phyloP scores from a whole-genome alignment of 2,888 invertebrate species.

The Bruchidius siliquastri region DNA sequence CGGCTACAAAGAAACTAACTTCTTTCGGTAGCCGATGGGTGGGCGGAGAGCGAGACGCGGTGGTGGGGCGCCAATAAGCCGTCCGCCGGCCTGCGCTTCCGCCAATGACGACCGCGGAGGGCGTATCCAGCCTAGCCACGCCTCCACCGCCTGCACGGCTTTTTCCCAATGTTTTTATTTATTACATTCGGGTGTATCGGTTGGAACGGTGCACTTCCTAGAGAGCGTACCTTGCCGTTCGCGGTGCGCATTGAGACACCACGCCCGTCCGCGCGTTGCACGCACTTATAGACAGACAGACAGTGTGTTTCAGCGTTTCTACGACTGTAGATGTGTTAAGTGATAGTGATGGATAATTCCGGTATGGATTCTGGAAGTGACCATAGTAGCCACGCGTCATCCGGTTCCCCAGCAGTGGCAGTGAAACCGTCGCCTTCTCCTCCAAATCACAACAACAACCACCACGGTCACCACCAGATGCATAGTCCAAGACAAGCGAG shows the following conservation, averaged over 20 bases:
- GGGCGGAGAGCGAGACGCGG: conserved; percentile 22
- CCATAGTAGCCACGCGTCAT: conserved; percentile 55
- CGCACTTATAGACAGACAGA: conserved; percentile 39
- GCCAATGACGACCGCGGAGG: conserved; percentile 55
- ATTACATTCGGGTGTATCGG: conserved; percentile 69
- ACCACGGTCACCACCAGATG: conserved; percentile 38
- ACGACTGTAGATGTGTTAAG: conserved; percentile 32
- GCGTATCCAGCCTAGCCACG: conserved; percentile 45
- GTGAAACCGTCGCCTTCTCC: conserved; percentile 48
- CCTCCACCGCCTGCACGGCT: conserved; percentile 48
- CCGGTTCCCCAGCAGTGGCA: conserved; percentile 48
- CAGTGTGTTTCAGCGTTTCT: conserved; percentile 47
- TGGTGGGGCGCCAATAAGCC: conserved; percentile 41
- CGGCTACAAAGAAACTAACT: conserved; percentile 58
- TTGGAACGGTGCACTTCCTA: conserved; percentile 47
- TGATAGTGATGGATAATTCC: conserved; percentile 51
- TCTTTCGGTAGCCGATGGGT: conserved; percentile 46
- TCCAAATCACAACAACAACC: conserved; percentile 42
- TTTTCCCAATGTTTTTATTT: conserved; percentile 62
- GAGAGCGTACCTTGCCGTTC: conserved; percentile 16
- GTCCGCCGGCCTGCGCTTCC: conserved; percentile 30
- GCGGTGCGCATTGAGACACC: background rate
- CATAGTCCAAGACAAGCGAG: conserved; percentile 48
- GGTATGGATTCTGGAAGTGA: conserved; percentile 58
- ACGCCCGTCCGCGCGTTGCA: conserved; percentile 35